phyloP scores from a whole-genome alignment of 1,140 invertebrate genomes.

The Leptinotarsa defecta region DNA sequence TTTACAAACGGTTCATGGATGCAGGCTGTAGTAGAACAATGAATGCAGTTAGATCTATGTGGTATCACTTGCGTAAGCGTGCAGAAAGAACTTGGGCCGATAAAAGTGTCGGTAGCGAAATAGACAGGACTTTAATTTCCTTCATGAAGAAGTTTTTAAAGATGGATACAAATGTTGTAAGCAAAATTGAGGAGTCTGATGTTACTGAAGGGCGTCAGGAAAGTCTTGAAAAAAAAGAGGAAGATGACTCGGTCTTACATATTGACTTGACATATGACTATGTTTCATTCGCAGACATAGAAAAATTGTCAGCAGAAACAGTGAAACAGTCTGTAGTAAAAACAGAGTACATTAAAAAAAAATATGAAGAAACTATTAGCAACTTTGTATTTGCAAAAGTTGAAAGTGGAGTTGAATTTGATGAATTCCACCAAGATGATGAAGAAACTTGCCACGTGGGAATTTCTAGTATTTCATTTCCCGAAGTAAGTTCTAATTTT shows the following conservation, averaged over 20 bases:
- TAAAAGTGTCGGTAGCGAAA: background rate
- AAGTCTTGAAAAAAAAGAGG: background rate
- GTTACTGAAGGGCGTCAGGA: background rate
- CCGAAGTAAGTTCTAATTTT: too few relatives aligned
- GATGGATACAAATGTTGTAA: background rate
- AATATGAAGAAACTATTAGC: background rate
- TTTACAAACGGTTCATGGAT: background rate
- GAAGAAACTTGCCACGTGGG: too few relatives aligned
- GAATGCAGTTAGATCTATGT: background rate
- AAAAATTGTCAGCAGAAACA: background rate
- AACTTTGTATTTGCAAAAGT: background rate
- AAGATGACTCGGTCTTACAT: background rate
- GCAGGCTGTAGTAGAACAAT: background rate
- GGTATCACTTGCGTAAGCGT: background rate
- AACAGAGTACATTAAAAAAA: background rate
- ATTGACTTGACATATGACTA: conserved; percentile 13
- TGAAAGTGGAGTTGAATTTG: background rate
- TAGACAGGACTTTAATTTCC: background rate
- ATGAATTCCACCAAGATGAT: background rate
- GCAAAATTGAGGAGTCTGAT: background rate
- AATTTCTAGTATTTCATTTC: too few relatives aligned
- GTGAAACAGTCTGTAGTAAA: background rate
- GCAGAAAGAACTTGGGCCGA: background rate
- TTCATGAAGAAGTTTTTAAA: background rate
- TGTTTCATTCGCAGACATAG: conserved; percentile 1